A percentile compares a stretch with the other conserved stretches of the same genome.
phyloP scores from a whole-genome alignment of 1,140 invertebrate genomes.

The Drosophila melanica region DNA sequence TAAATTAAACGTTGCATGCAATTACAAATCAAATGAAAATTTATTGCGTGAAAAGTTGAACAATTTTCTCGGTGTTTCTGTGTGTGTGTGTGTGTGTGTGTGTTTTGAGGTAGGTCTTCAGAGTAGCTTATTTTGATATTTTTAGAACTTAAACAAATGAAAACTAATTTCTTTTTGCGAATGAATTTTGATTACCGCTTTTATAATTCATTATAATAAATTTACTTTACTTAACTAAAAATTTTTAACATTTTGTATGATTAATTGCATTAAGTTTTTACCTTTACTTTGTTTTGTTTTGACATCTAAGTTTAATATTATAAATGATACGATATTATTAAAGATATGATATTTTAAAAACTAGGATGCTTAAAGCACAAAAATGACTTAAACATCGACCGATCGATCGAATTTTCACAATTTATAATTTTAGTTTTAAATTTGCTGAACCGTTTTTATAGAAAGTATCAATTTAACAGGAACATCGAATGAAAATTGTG shows the following conservation, averaged over 20 bases:
- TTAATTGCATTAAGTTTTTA: not conserved
- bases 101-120: constrained; percentile 35
- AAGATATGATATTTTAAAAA: too few relatives aligned
- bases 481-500: too few relatives aligned
- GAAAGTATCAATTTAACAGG: too few relatives aligned
- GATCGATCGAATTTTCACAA: too few relatives aligned
- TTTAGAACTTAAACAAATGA: not conserved
- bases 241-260: not conserved
- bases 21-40: constrained; percentile 36
- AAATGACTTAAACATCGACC: too few relatives aligned
- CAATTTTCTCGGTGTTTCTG: not conserved
- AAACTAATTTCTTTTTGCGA: not conserved
- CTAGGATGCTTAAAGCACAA: too few relatives aligned
- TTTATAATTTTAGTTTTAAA: too few relatives aligned
- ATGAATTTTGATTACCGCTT: not conserved
- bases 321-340: too few relatives aligned
- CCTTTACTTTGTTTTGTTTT: too few relatives aligned
- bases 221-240: not conserved
- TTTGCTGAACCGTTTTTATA: too few relatives aligned
- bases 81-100: not conserved
- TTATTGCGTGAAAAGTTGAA: constrained; percentile 42
- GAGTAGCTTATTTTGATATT: not conserved
- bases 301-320: too few relatives aligned
- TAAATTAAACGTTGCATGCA: constrained; percentile 67
- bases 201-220: too few relatives aligned